phyloP scores from a whole-genome alignment of 2,888 invertebrate genomes.

The Allygus modestus region DNA sequence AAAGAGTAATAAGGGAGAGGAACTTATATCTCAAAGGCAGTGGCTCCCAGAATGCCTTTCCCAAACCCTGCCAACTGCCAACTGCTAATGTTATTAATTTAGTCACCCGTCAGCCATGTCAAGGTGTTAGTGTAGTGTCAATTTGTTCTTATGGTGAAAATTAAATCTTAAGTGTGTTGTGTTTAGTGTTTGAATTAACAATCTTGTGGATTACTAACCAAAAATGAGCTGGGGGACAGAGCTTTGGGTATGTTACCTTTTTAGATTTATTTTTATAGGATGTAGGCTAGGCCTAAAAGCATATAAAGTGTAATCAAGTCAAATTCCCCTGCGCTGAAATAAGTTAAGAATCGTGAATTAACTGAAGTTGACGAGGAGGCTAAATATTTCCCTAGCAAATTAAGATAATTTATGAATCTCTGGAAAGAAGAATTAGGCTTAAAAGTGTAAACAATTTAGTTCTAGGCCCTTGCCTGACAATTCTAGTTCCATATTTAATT shows the following conservation, averaged over 20 bases:
- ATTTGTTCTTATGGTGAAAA: conserved; percentile 53
- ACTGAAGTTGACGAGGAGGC: no score
- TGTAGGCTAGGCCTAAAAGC: no score
- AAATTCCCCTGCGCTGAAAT: no score
- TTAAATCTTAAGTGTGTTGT: conserved; percentile 57
- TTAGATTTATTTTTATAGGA: not conserved
- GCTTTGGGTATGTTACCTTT: conserved; percentile 80
- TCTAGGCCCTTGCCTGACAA: no score
- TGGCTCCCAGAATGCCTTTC: conserved; percentile 49
- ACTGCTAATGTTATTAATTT: conserved; percentile 57
- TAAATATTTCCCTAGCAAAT: no score
- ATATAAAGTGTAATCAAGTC: no score
- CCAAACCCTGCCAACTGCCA: conserved; percentile 45
- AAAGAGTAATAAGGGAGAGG: not conserved
- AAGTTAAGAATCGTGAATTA: no score
- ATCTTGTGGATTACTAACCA: conserved; percentile 61
- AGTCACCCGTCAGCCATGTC: conserved; percentile 67
- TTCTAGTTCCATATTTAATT: no score
- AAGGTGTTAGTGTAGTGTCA: conserved; percentile 63
- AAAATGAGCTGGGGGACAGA: conserved; percentile 84
- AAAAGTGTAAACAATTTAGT: no score
- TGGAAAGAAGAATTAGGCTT: no score
- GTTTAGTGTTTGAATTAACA: conserved; percentile 61
- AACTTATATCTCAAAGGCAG: conserved; percentile 1
- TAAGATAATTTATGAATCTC: no score